A percentile compares a stretch with the other conserved stretches of the same genome.
These are phyloP conservation scores for zebrafish (Danio rerio) DNA, from an alignment of 2,113 vertebrate species.

Conservation along the genomic window GRCz12tu NC_133184.1:25579001-25579500, in stretches of 20 bases:
- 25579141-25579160: background rate
- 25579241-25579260: background rate
- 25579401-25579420: slow-evolving; percentile 86
- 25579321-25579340: slow-evolving; percentile 41
- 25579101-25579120: background rate
- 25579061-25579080: background rate
- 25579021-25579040: background rate
- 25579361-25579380: slow-evolving; percentile 66
- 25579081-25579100: background rate
- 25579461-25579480: slow-evolving; percentile 60
- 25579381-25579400: slow-evolving; percentile 75
- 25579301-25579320: slow-evolving; percentile 40
- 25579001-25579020: background rate
- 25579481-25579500: slow-evolving; percentile 63
- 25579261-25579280: background rate
- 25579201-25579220: background rate
- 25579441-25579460: slow-evolving; percentile 71
- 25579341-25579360: slow-evolving; percentile 15
- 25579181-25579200: background rate
- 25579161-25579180: background rate
- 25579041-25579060: background rate
- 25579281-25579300: slow-evolving; percentile 32
- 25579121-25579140: background rate
- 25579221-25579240: background rate
- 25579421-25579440: slow-evolving; percentile 76